Base-by-base conservation (phyloP, 1,140 invertebrate species). In the Listronotus oregonensis region DNA sequence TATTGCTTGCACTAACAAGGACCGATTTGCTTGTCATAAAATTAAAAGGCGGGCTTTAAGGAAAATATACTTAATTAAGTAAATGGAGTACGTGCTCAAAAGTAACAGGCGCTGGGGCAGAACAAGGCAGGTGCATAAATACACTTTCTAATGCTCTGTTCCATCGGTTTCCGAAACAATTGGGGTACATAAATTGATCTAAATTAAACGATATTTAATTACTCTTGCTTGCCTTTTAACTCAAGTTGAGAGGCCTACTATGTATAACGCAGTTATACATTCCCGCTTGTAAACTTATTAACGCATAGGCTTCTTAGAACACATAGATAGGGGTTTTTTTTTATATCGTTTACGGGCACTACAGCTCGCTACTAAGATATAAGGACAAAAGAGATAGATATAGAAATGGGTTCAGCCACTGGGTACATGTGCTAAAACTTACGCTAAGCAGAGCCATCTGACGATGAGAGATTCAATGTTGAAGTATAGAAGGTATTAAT, bases 161-260 rank as follows among this genome's bases (percentile, higher is more conserved):
- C 66, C 66, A 68, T 69, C 40, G 67, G 52, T 63, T 64, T 69
- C 66, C 49, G 56, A 61, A 65, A 65, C 54, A 68, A 67, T 54
- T 56, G 69, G 63, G 58, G 71, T 66, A 65, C 69, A 73, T 74
- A 75, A 75, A 73, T 75, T 74, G 71, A 73, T 72, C 71, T 71
- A 68, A 74, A 76, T 76, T 74, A 74, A 76, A 72, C 74, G 74
- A 72, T 76, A 76, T 76, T 76, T 76, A 76, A 76, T 76, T 76
- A 76, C 70, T 60, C 50, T 54, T 54, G 62, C 39, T 60, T 51
- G 64, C 64, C 68, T 70, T 70, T 67, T 70, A 70, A 70, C 50
- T 68, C 57, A 70, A 31, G 12, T 34, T 15, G 32, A 21, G 18
- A n/a, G 37, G 50, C 52, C 65, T 61, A 61, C 59, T 50, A 61